Evolutionary conservation across 2,113 vertebrate species (phyloP).

Genomic region (Corydoras sp.): DNA sequence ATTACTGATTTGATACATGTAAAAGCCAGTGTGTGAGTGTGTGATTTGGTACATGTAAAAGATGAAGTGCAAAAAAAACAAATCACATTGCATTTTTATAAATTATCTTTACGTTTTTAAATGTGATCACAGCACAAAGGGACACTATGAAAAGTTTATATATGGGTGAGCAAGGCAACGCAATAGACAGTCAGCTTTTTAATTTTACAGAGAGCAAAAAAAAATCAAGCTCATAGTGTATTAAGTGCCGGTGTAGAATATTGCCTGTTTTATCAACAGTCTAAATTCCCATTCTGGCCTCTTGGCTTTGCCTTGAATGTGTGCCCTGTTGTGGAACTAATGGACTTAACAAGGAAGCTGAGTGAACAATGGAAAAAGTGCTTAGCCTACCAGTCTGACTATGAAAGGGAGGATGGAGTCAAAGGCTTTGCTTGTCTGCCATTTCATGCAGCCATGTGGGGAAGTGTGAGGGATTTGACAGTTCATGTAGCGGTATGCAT

Average conservation of each 20-base stretch:
- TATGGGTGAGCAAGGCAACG: too few relatives aligned
- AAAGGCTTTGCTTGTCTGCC: conserved; percentile 63
- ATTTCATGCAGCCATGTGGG: conserved; percentile 62
- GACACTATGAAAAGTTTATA: too few relatives aligned
- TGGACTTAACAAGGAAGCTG: conserved; percentile 61
- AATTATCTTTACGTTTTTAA: too few relatives aligned
- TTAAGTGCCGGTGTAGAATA: conserved; percentile 64
- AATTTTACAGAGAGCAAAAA: conserved; percentile 1
- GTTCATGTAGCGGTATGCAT: conserved; percentile 72
- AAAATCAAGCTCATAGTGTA: conserved; percentile 53
- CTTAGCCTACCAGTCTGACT: conserved; percentile 63
- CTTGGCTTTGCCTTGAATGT: conserved; percentile 62
- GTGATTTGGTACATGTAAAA: too few relatives aligned
- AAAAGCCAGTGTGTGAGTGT: too few relatives aligned
- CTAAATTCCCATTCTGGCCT: conserved; percentile 69
- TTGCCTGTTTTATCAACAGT: conserved; percentile 72
- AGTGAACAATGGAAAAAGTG: conserved; percentile 66
- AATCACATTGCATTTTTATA: too few relatives aligned
- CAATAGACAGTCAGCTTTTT: not conserved
- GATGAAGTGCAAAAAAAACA: too few relatives aligned
- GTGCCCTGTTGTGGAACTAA: conserved; percentile 70
- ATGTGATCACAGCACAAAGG: too few relatives aligned
- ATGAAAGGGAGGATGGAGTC: conserved; percentile 67
- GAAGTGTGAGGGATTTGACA: conserved; percentile 61
- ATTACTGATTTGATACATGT: too few relatives aligned